Base-by-base conservation (phyloP, 1,140 invertebrate species). In the Arion vulgaris region DNA sequence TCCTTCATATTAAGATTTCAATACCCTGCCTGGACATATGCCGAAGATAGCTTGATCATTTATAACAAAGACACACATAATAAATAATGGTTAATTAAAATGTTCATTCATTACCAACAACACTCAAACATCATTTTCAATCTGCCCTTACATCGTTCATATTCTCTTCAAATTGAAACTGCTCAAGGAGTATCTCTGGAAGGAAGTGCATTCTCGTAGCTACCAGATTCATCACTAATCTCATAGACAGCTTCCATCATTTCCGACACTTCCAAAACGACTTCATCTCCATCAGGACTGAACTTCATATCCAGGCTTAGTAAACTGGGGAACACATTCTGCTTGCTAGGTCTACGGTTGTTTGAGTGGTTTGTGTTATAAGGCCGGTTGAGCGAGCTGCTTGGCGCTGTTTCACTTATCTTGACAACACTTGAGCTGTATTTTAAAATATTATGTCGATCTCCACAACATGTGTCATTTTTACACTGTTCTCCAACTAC, bases 221-320 rank as follows among this genome's bases (percentile, higher is more conserved):
- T 57, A 57, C 51, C 51, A 11, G 51, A 57, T 57, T 19, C 51
- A 57, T 57, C 51, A 19, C 51, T 26, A 17, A 17, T 7, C 28
- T 32, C 62, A 32, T 1, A 32, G 7, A 66, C 62, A 66, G 62
- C 1, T 32, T 66, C 32, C 62, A 66, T 17, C 5, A 66, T 11
- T 36, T 71, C 51, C 7, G 69, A 74, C 69, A 81, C 38, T n/a
- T 81, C 80, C 49, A 81, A 34, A 38, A 81, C 80, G 19, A 81
- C 45, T 36, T 81, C 80, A 49, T 81, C 80, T 2, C 80, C 80
- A 57, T 81, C 69, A 28, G 36, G 80, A 39, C 80, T 81, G 69
- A 81, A 80, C 66, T 80, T 69, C 62, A 80, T 66, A 39, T 80
- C 78, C 78, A 80, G 78, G 57, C 78, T 80, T 17, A 11, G 78